These are phyloP conservation scores for Phalacrocorax carbo DNA, from an alignment of 2,113 vertebrate genomes.

Conservation along the genomic window DNA sequence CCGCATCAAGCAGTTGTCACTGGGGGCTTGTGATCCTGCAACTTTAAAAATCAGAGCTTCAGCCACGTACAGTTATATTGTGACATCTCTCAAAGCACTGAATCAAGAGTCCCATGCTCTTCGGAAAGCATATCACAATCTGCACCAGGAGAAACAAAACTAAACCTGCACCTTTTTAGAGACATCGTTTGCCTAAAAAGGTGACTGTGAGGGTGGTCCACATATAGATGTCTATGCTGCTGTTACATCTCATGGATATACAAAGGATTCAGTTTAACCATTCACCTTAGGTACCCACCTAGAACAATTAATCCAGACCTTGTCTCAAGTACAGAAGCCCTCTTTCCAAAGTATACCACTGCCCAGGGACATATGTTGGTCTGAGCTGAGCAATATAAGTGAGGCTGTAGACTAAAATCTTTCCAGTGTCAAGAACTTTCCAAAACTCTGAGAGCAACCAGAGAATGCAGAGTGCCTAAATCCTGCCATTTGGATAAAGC, in stretches of 20 bases:
- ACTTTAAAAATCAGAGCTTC: background rate
- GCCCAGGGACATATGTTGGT: fast-evolving
- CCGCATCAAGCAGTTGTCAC: background rate
- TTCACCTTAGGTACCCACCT: background rate
- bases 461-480: background rate
- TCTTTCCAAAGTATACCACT: background rate
- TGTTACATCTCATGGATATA: background rate
- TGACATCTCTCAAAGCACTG: background rate
- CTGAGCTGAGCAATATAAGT: background rate
- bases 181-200: background rate
- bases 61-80: background rate
- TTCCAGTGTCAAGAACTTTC: background rate
- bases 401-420: background rate
- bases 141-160: background rate
- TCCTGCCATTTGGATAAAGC: background rate
- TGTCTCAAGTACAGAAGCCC: background rate
- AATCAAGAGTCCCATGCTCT: background rate
- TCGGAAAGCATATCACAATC: background rate
- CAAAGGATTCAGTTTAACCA: background rate
- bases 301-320: background rate
- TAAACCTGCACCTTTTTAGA: background rate
- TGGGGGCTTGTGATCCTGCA: background rate
- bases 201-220: background rate
- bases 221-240: background rate
- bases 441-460: background rate